These are phyloP conservation scores for Talpa occidentalis DNA, from an alignment of 2,113 vertebrate species.

Conservation along the genomic window DNA sequence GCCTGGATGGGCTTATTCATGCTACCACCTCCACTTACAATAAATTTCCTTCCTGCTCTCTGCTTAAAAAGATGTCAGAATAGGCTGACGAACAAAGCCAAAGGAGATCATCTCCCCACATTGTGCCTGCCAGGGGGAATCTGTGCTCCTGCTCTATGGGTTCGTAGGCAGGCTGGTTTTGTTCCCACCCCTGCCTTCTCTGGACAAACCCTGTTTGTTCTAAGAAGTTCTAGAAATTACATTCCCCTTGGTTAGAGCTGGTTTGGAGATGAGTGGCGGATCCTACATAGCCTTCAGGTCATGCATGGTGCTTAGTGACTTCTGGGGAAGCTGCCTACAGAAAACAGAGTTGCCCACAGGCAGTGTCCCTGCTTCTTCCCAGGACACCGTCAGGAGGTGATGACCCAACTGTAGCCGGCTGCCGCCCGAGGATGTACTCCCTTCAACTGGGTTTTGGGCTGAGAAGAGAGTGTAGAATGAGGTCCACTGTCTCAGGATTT, in stretches of 20 bases:
- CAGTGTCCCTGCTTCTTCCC: background rate
- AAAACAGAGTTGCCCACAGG: background rate
- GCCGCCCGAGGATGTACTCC: background rate
- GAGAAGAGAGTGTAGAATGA: background rate
- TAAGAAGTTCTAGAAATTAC: background rate
- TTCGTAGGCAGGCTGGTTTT: background rate
- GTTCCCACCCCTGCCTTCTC: background rate
- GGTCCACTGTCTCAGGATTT: background rate
- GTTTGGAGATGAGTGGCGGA: no score
- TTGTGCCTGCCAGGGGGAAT: background rate
- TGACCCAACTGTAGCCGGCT: background rate
- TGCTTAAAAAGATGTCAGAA: background rate
- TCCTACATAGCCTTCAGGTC: background rate
- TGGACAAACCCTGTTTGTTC: background rate
- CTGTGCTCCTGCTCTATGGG: background rate
- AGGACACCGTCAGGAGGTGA: background rate
- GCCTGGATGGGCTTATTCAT: background rate
- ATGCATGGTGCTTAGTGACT: background rate
- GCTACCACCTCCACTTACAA: background rate
- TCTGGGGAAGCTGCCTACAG: background rate
- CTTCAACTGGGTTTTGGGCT: rapidly evolving
- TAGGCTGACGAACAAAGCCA: background rate
- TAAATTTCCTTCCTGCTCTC: background rate
- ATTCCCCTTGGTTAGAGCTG: background rate
- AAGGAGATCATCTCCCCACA: background rate